Base-by-base conservation (phyloP, 2,113 vertebrate genomes). In the Tyto alba region DNA sequence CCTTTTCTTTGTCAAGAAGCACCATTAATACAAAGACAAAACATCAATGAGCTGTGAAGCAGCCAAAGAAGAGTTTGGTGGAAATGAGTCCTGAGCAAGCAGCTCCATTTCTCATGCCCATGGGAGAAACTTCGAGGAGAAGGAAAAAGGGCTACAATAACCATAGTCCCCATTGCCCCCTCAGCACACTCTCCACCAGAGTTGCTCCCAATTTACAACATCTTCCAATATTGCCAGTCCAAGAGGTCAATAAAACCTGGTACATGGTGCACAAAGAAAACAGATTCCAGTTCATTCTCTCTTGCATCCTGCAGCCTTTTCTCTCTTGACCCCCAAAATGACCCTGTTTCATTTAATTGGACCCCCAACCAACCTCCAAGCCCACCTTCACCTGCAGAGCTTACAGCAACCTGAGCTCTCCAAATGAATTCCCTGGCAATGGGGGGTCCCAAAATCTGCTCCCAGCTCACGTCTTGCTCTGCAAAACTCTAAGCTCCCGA, bases 261-360 rank as follows among this genome's bases (percentile, higher is more conserved):
- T 34, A 78, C 30, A 78, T 0, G 10, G 9, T 2, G 0, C 41
- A 53, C 22, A 50, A 88, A 78, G 30, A 18, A 91, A 93, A 75
- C 1, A 76, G 64, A 75, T 91, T 62, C 71, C 36, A 59, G 19
- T 32, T 90, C 67, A 8, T 85, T 76, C 40, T 41, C 36, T 45
- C 69, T 62, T 68, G 23, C 16, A 34, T 47, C 73, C 60, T 5
- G 0, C 45, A 85, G 47, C 32, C 29, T 71, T 82, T 84, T 34
- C 81, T 72, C 67, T 85, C 45, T 77, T 91, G 57, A 30, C 32
- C 81, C 26, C 29, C 3, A 19, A 47, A 95, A 93, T 25, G 74
- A 96, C 63, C 74, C 50, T 22, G 40, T 47, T 71, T 45, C 85
- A 67, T 22, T 91, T 93, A 91, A 89, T 50, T 82, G 88, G 57